Conservation (phyloP, 2,888 invertebrate genomes). For the Leucoma salicis region DNA sequence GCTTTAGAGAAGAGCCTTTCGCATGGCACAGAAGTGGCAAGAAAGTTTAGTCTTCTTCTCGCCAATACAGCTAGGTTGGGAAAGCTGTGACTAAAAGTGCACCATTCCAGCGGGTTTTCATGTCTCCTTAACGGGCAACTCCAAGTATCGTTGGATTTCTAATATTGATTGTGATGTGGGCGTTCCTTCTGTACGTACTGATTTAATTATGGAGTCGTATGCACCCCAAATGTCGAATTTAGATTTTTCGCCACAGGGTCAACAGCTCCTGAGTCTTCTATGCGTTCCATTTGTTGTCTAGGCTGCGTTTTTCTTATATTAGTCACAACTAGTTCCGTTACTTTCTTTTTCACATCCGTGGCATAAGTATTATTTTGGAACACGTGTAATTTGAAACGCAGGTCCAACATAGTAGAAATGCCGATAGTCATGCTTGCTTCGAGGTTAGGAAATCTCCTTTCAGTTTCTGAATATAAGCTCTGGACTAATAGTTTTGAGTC, state of each 20-base stretch:
- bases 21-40: neutral
- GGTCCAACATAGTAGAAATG: conserved; percentile 10
- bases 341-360: neutral
- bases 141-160: neutral
- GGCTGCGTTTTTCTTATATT: conserved; percentile 7
- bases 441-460: conserved; percentile 12
- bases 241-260: neutral
- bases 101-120: neutral
- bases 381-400: conserved; percentile 13
- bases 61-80: neutral
- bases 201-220: neutral
- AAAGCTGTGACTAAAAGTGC: neutral
- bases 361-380: conserved; percentile 5
- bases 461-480: conserved; percentile 11
- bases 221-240: neutral
- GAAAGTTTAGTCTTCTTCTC: neutral
- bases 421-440: conserved; percentile 16
- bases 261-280: neutral
- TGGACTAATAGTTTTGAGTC: conserved; percentile 5
- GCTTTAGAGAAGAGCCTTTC: neutral
- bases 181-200: neutral
- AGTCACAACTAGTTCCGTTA: neutral
- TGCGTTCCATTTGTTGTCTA: conserved; percentile 2
- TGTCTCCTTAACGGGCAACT: neutral
- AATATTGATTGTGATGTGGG: neutral